A percentile compares a stretch with the other conserved stretches of the same genome.
phyloP scores from a whole-genome alignment of 2,797 vertebrate species.

The Liparis tanakae region DNA sequence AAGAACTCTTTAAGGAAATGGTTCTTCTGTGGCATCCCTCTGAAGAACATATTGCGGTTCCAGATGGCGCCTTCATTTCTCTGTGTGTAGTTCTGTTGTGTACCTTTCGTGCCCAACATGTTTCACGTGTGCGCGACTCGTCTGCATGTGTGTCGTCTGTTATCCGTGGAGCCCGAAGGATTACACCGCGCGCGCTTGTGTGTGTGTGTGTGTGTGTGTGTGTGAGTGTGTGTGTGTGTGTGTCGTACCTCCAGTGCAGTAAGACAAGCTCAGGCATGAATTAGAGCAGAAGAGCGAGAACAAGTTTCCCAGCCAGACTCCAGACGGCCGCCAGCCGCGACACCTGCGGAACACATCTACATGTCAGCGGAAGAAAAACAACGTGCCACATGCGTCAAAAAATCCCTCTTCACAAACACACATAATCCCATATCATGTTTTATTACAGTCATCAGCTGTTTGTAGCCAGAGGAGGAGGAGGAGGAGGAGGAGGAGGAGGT shows the following conservation, averaged over 20 bases:
- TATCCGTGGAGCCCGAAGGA: slow-evolving; percentile 51
- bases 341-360: slow-evolving; percentile 9
- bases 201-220: no score
- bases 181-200: not conserved
- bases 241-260: slow-evolving; percentile 37
- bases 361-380: slow-evolving; percentile 25
- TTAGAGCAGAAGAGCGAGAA: slow-evolving; percentile 72
- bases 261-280: slow-evolving; percentile 59
- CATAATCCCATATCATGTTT: not conserved
- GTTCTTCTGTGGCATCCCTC: no score
- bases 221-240: slow-evolving; percentile 7
- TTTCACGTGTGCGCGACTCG: slow-evolving; percentile 20
- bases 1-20: no score
- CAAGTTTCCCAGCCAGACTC: slow-evolving; percentile 48
- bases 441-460: not conserved
- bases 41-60: no score
- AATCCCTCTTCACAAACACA: not conserved
- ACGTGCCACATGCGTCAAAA: slow-evolving; percentile 9
- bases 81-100: slow-evolving; percentile 14
- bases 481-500: not conserved
- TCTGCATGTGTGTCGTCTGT: slow-evolving; percentile 41
- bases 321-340: slow-evolving; percentile 50
- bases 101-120: slow-evolving; percentile 29
- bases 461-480: not conserved
- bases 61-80: no score